Evolutionary conservation across 2,797 vertebrate species (phyloP), one percentile per base, ranked within the genome.

Genomic region (Vipera latastei): DNA sequence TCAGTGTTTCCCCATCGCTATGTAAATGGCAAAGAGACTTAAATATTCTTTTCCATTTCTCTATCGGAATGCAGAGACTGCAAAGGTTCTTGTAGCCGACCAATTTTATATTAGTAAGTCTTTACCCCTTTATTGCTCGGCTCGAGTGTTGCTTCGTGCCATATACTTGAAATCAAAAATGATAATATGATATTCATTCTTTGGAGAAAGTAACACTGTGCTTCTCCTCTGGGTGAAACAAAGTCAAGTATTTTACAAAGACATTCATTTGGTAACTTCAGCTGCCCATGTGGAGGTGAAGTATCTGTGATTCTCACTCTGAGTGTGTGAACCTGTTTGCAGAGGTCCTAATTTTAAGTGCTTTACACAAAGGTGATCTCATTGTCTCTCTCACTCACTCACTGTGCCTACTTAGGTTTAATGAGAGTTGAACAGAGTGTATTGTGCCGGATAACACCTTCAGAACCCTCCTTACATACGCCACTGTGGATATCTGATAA

Each of bases 181-280:
- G 2, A 38, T 92, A 78, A 95, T 94, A 95, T 95, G 18, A 92
- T 92, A 16, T 96, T 96, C 86, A 93, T 32, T 44, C 61, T 69
- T 88, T 83, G 38, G 65, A 90, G 73, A 89, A 94, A 94, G 95
- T 60, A 55, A 90, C 63, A 95, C 93, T 56, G 63, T 93, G 93
- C 95, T 95, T 95, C 89, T 53, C 57, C 85, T 86, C 91, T 96
- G 96, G 87, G 53, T 93, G 86, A 88, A 96, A 96, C 89, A 92
- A 95, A 95, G 88, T 91, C 32, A 96, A 96, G 38, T 94, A 91
- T 90, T 94, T 96, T 91, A 94, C 87, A 95, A 94, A 93, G 61
- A 94, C 32, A 92, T 94, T 95, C 61, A 73, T 22, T 92, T 87
- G 88, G 73, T 86, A 94, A n/a, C 56, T 90, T 91, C 73, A 25